These are phyloP conservation scores for Daboia siamensis DNA, from an alignment of 2,113 vertebrate genomes.

Conservation along the genomic window DNA sequence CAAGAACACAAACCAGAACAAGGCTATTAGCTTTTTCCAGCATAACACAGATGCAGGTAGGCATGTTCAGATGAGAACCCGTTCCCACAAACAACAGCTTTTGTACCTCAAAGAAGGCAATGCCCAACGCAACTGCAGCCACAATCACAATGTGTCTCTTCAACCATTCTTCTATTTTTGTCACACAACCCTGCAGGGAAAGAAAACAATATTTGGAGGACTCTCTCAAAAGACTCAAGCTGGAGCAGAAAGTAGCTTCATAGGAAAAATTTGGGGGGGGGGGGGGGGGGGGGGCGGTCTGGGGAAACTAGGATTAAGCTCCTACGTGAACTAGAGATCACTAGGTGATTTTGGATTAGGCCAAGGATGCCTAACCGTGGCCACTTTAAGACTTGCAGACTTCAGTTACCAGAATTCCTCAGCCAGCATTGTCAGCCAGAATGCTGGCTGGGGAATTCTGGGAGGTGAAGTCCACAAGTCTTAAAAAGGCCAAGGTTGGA, in stretches of 20 bases:
- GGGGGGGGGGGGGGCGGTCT: not conserved
- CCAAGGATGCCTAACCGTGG: not conserved
- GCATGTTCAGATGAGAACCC: not conserved
- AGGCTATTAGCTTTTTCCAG: not conserved
- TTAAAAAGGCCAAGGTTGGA: not conserved
- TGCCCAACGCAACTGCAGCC: slow-evolving; percentile 78
- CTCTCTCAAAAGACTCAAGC: not conserved
- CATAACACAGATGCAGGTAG: not conserved
- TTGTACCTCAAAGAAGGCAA: slow-evolving; percentile 84
- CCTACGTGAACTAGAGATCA: not conserved
- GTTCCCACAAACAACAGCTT: not conserved
- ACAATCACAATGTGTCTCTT: slow-evolving; percentile 72
- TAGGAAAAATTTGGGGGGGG: not conserved
- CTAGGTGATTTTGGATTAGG: not conserved
- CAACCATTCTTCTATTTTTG: slow-evolving; percentile 56
- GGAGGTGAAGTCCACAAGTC: not conserved
- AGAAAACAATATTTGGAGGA: not conserved
- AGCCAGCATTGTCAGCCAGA: not conserved
- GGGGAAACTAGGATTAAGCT: not conserved
- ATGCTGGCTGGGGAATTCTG: not conserved
- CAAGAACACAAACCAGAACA: not conserved
- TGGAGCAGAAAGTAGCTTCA: not conserved
- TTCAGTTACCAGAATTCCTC: not conserved
- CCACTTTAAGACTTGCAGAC: not conserved
- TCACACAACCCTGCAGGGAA: slow-evolving; percentile 74